Evolutionary conservation across 2,113 vertebrate species (phyloP), one percentile per base, ranked within the genome.

Genomic region (Apodemus sylvaticus): DNA sequence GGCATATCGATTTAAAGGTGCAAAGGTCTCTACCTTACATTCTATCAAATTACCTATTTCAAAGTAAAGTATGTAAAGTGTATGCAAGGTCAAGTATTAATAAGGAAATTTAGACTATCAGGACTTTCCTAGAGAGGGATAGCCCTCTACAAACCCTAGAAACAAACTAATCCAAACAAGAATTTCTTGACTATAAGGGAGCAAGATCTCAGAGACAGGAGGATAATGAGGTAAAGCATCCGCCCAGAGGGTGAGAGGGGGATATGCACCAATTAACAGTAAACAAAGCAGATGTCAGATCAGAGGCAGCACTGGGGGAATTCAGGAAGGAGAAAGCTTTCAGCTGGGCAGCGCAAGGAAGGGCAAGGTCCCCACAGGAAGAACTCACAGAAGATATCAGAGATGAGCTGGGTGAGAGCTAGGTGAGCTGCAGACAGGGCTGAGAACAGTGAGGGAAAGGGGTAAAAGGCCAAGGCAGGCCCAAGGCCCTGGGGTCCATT

Each of bases 271-370:
- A 96, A 93, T 96, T 96, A 97, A 94, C 88, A 92, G 53, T 88
- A 93, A 98, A 94, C 45, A 92, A 94, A 74, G 81, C 26, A 88
- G 76, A 85, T 88, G 51, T 88, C 78, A 92, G 90, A 95, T 73
- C 58, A 82, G 90, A 88, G 73, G n/a, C 39, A 17, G 88, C 76
- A 96, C 93, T 86, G 64, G 94, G 97, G 95, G 94, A 96, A 97
- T 96, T 93, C 76, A 17, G 92, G 36, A 85, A 83, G 58, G 77
- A 92, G 85, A 94, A 89, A 74, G 89, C n/a, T 68, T 89, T 89
- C 48, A 39, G 73, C 60, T 87, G 92, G 83, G 13, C 74, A 16
- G 53, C 51, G n/a, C 45, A 31, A 20, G 71, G 1, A 66, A 93
- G n/a, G 29, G 31, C 39, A 42, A 42, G 60, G 2, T 45, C 31